Percentiles rank a stretch among this genome's conserved stretches.
These are phyloP conservation scores for Yponomeuta plumbellus DNA, from an alignment of 2,888 invertebrate genomes.

Conservation along the genomic window DNA sequence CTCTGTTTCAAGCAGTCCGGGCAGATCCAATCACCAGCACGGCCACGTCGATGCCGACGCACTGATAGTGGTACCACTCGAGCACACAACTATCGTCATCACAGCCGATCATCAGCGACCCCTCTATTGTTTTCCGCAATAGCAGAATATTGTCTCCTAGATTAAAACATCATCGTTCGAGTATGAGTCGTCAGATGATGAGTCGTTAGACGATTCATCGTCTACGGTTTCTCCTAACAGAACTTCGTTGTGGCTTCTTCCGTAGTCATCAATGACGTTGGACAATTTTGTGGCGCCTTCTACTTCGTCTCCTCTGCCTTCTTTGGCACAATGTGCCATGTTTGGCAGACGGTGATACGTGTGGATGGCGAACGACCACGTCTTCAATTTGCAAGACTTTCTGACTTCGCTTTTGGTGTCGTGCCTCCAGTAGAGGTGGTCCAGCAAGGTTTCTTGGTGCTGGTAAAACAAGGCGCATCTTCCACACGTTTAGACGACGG, in stretches of 20 bases:
- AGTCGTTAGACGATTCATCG: background rate
- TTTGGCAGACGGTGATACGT: conserved; percentile 48
- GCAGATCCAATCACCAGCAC: conserved; percentile 54
- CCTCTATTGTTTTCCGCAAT: conserved; percentile 42
- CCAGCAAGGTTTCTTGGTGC: conserved; percentile 47
- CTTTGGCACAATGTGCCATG: background rate
- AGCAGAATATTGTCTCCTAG: conserved; percentile 42
- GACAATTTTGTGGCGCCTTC: background rate
- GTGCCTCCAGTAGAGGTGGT: conserved; percentile 58
- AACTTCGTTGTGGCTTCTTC: background rate
- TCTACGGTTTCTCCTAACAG: background rate
- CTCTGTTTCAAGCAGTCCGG: conserved; percentile 33
- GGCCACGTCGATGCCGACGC: conserved; percentile 44
- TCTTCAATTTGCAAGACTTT: conserved; percentile 39
- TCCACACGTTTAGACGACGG: conserved; percentile 36
- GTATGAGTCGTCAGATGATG: too few species aligned
- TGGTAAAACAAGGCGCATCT: conserved; percentile 43
- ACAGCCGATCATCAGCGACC: conserved; percentile 52
- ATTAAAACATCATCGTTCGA: too few species aligned
- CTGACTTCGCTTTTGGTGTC: conserved; percentile 52
- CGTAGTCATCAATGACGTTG: too few species aligned
- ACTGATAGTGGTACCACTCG: conserved; percentile 57
- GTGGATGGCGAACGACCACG: conserved; percentile 50
- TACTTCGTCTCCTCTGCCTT: background rate
- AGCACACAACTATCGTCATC: conserved; percentile 41